A percentile compares a stretch with the other conserved stretches of the same genome.
Conservation (phyloP, 2,888 invertebrate species). For the Drosophila pseudotalamancana region DNA sequence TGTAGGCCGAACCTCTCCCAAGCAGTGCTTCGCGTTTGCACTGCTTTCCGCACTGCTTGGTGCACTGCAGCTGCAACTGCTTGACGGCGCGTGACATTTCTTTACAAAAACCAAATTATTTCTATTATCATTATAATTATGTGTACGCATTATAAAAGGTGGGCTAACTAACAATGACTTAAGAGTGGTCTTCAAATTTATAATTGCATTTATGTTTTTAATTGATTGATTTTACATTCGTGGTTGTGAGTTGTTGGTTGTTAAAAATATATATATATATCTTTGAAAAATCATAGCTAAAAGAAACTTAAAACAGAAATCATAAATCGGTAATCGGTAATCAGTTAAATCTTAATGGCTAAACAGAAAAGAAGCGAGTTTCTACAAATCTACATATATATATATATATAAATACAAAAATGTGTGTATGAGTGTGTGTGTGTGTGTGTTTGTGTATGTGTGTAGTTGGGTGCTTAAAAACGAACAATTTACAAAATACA, state of each 20-base stretch:
- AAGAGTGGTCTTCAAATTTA: constrained; percentile 22
- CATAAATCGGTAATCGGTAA: constrained; percentile 53
- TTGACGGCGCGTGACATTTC: neutral
- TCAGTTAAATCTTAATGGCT: constrained; percentile 65
- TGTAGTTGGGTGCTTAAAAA: constrained; percentile 53
- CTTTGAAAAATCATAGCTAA: constrained; percentile 48
- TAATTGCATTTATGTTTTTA: constrained; percentile 28
- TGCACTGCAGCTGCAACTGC: constrained; percentile 24
- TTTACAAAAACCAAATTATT: constrained; percentile 3
- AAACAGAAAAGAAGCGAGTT: constrained; percentile 46
- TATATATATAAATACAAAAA: constrained; percentile 65
- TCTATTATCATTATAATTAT: neutral
- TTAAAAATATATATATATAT: constrained; percentile 26
- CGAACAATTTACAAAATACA: constrained; percentile 66
- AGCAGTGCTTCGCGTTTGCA: constrained; percentile 21
- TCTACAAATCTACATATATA: constrained; percentile 38
- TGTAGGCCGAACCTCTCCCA: constrained; percentile 9
- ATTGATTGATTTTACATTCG: constrained; percentile 37
- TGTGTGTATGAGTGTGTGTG: constrained; percentile 26
- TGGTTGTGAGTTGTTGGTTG: constrained; percentile 21
- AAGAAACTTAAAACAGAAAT: constrained; percentile 49
- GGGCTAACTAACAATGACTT: constrained; percentile 24
- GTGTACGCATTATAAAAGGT: constrained; percentile 13
- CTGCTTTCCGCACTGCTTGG: constrained; percentile 48
- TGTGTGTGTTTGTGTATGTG: constrained; percentile 17